Evolutionary conservation across 2,888 invertebrate species (phyloP).

Genomic region (Oscheius onirici): DNA sequence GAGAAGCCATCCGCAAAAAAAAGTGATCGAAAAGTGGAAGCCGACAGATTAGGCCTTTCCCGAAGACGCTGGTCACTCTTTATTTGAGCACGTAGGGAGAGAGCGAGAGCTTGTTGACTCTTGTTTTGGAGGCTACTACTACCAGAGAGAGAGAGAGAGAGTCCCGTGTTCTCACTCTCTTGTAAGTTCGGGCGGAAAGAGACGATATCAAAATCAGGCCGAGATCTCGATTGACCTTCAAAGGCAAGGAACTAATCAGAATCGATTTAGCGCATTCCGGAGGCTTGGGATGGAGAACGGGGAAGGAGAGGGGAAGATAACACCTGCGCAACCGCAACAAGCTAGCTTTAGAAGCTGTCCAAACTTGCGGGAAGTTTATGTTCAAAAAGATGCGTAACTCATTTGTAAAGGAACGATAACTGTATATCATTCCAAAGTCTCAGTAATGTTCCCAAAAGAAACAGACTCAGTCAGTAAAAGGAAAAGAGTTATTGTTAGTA

Average conservation of each 20-base stretch:
- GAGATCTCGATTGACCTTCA: constrained; percentile 15
- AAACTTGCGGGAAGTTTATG: too few relatives aligned
- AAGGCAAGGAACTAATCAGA: constrained; percentile 19
- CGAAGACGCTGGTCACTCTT: constrained; percentile 6
- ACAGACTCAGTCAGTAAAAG: too few relatives aligned
- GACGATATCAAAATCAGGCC: constrained; percentile 27
- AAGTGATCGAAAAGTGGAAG: constrained; percentile 6
- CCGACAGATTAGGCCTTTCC: constrained; percentile 17
- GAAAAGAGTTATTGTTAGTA: background rate
- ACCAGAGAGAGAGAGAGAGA: too few relatives aligned
- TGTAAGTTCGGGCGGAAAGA: background rate
- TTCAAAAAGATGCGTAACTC: too few relatives aligned
- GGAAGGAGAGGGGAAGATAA: background rate
- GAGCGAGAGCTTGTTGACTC: constrained; percentile 18
- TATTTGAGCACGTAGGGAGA: constrained; percentile 27
- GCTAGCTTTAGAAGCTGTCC: too few relatives aligned
- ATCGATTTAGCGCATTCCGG: constrained; percentile 5
- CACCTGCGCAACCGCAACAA: too few relatives aligned
- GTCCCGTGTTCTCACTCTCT: too few relatives aligned
- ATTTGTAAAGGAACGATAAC: too few relatives aligned
- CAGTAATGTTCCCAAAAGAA: too few relatives aligned
- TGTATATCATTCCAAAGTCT: too few relatives aligned
- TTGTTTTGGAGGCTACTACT: constrained; percentile 27
- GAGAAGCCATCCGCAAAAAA: background rate
- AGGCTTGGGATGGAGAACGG: background rate